A percentile compares a stretch with the other conserved stretches of the same genome.
Conservation (phyloP, 1,140 invertebrate species). For the Protaetia brevitarsis region DNA sequence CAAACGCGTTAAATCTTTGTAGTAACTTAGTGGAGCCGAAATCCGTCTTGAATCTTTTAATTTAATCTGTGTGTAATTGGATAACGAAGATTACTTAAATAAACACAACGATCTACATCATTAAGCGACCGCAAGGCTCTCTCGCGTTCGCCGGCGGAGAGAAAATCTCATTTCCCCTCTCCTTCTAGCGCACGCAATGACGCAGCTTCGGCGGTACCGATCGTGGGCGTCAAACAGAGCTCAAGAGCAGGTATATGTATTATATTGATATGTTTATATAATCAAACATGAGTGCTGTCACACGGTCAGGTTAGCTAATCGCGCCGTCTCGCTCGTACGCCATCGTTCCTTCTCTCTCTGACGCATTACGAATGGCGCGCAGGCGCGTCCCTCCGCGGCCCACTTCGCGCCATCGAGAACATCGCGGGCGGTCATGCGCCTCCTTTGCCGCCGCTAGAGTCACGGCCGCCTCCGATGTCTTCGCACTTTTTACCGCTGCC, state of each 20-base stretch:
- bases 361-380: neutral
- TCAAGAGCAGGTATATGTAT: slow-evolving; percentile 15
- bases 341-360: neutral
- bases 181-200: neutral
- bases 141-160: neutral
- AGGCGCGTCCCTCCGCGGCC: neutral
- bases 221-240: slow-evolving; percentile 12
- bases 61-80: too few species aligned
- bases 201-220: neutral
- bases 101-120: too few species aligned
- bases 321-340: neutral
- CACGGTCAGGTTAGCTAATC: slow-evolving; percentile 10
- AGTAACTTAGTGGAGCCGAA: too few species aligned
- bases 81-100: too few species aligned
- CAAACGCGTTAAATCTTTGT: too few species aligned
- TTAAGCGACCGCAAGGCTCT: too few species aligned
- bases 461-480: neutral
- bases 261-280: slow-evolving; percentile 19
- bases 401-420: neutral
- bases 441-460: neutral
- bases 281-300: slow-evolving; percentile 17
- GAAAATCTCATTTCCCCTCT: neutral
- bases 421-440: neutral
- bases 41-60: too few species aligned
- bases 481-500: neutral